Percentiles rank a stretch among this genome's conserved stretches.
phyloP scores from a whole-genome alignment of 2,797 vertebrate genomes.

The Antrozous pallidus region DNA sequence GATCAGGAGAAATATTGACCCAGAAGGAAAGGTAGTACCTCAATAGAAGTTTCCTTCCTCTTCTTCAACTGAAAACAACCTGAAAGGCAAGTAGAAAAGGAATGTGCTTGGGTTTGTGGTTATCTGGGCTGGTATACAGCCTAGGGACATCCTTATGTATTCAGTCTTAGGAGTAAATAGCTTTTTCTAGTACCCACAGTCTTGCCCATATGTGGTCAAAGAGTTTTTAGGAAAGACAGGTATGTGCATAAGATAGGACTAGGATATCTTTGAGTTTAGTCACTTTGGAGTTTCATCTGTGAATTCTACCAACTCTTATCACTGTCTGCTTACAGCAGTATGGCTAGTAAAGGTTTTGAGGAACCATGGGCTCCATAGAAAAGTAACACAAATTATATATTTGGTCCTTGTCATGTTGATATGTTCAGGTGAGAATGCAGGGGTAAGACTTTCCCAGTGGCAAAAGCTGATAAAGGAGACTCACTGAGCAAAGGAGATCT shows the following conservation, averaged over 20 bases:
- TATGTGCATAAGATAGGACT: not conserved
- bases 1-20: not conserved
- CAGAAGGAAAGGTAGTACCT: not conserved
- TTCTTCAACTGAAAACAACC: not conserved
- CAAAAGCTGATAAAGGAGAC: not conserved
- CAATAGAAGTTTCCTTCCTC: not conserved
- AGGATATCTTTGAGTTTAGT: not conserved
- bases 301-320: not conserved
- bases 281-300: not conserved
- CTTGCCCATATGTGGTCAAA: not conserved
- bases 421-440: not conserved
- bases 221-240: not conserved
- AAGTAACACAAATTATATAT: not conserved
- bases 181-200: not conserved
- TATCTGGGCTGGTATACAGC: not conserved
- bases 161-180: not conserved
- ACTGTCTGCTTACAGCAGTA: not conserved
- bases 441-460: not conserved
- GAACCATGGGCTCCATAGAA: not conserved
- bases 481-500: not conserved
- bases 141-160: not conserved
- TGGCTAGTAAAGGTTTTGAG: not conserved
- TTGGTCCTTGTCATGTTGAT: not conserved
- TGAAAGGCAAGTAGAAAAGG: not conserved
- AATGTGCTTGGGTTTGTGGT: not conserved